These are phyloP conservation scores for Spatulosminthurus flaviceps DNA, from an alignment of 2,888 invertebrate genomes.

Conservation along the genomic window DNA sequence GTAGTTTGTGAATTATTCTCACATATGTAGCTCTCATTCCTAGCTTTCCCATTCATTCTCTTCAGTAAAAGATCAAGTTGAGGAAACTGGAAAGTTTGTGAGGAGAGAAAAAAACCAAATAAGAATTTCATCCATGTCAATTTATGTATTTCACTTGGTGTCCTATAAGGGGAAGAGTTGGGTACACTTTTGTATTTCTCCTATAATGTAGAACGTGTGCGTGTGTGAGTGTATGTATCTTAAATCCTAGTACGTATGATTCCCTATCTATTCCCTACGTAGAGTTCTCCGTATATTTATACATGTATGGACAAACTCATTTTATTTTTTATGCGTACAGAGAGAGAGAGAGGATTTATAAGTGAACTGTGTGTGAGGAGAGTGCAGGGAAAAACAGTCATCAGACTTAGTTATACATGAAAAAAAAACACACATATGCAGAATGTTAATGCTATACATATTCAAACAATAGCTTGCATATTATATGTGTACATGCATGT, in stretches of 20 bases:
- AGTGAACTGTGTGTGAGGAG: conserved; percentile 9
- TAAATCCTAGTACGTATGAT: neutral
- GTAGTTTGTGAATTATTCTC: neutral
- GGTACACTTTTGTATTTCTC: neutral
- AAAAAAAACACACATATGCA: too few relatives aligned
- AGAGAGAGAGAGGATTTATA: conserved; percentile 40
- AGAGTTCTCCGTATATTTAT: neutral
- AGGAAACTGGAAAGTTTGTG: conserved; percentile 21
- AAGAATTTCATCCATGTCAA: neutral
- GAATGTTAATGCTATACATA: too few relatives aligned
- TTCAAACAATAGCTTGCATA: too few relatives aligned
- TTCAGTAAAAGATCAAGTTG: conserved; percentile 15
- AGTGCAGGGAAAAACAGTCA: neutral
- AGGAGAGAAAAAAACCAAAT: neutral
- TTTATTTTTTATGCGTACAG: conserved; percentile 34
- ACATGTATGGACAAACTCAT: conserved; percentile 3
- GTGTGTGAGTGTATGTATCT: neutral
- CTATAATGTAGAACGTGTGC: neutral
- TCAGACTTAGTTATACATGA: neutral
- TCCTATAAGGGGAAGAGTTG: too few relatives aligned
- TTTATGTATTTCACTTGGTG: too few relatives aligned
- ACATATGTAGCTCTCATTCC: neutral
- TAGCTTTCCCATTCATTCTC: conserved; percentile 37
- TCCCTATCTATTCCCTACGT: neutral
- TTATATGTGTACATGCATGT: too few relatives aligned